These are phyloP conservation scores for Sciurus niger DNA, from an alignment of 2,113 vertebrate genomes.

Conservation along the genomic window DNA sequence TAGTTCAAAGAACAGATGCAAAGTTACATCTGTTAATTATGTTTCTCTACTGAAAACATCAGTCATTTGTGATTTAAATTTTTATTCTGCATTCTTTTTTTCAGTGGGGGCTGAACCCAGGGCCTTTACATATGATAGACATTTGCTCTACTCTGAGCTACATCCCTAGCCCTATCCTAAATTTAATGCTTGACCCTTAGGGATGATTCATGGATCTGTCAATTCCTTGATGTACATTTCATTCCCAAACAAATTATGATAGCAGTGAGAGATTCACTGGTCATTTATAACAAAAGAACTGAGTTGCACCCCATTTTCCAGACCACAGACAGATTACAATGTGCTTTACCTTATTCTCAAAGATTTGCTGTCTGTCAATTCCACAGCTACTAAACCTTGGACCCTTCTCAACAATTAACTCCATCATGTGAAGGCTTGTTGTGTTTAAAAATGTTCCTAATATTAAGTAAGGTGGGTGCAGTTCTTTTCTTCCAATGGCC, in stretches of 20 bases:
- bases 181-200: not conserved
- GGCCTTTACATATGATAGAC: not conserved
- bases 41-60: not conserved
- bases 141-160: not conserved
- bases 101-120: not conserved
- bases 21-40: not conserved
- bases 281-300: not conserved
- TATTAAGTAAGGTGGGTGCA: constrained; percentile 18
- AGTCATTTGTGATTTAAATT: not conserved
- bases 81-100: not conserved
- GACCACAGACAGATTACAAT: not conserved
- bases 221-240: not conserved
- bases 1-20: not conserved
- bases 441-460: constrained; percentile 16
- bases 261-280: not conserved
- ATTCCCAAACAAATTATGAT: not conserved
- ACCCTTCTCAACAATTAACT: not conserved
- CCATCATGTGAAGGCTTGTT: not conserved
- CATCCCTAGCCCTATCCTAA: not conserved
- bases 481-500: not conserved
- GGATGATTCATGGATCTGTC: not conserved
- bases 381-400: not conserved
- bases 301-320: constrained; percentile 9
- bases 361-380: not conserved
- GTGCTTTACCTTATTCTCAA: not conserved